Evolutionary conservation across 2,888 invertebrate genomes (phyloP), one percentile per base, ranked within the genome.

Genomic region (Cheilosia vernalis): DNA sequence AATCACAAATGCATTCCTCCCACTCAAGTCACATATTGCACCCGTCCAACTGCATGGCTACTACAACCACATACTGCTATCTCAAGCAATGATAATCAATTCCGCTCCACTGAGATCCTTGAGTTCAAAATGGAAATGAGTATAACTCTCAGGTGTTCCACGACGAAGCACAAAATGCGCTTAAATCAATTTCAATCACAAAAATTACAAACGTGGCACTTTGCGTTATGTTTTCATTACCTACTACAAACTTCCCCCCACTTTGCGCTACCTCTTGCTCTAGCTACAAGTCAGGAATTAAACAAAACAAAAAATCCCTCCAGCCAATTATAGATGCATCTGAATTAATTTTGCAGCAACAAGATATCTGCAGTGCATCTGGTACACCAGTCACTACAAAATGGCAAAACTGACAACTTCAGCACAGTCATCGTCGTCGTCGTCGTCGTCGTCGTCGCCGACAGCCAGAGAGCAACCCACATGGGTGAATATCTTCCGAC

Each of bases 321-420:
- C 55, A 67, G 67, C 61, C 79, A 79, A 84, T 80, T 84, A 80
- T 80, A 84, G 84, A 84, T 84, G 80, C 80, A 84, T 84, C 80
- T 74, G 80, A 84, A 79, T 83, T 83, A 66, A 83, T 83, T 84
- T 60, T 42, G 40, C 53, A 64, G 63, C 70, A 82, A 58, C 77
- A 58, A 58, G 42, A 70, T 70, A 69, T 63, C 33, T 58, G 51
- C n/a, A 60, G 66, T 77, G 58, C 64, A 84, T 84, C 64, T 66
- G 80, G 69, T 56, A 27, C 60, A 69, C 33, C 30, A 47, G 33
- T 55, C 70, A 64, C 64, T 27, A 24, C 30, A 63, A 76, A 66
- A 64, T 73, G 64, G 40, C 47, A 67, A 67, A 40, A 64, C 60
- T 70, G 21, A 63, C 55, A 64, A 70, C 70, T 77, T 60, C 47